These are phyloP conservation scores for Falco novaeseelandiae DNA, from an alignment of 2,797 vertebrate genomes.

Conservation along the genomic window DNA sequence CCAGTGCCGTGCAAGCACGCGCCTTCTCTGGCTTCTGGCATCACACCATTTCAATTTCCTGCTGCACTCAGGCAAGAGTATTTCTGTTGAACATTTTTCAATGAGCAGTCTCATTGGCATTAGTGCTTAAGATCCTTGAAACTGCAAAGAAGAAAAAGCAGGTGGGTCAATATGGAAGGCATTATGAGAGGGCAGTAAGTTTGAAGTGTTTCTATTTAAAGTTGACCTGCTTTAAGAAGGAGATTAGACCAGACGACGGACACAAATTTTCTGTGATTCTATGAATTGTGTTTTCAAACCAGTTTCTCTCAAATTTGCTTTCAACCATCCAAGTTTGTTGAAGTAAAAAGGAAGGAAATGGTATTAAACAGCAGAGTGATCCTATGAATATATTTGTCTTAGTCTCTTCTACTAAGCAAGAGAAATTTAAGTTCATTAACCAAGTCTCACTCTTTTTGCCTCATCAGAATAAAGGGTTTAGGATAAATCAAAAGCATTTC, in stretches of 20 bases:
- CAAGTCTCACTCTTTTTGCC: background rate
- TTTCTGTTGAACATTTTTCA: background rate
- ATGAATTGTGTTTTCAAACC: background rate
- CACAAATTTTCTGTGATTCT: background rate
- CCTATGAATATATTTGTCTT: background rate
- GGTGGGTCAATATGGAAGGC: background rate
- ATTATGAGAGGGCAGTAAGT: background rate
- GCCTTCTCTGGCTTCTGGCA: conserved; percentile 24
- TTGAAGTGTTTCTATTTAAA: background rate
- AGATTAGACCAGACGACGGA: background rate
- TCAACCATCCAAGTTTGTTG: background rate
- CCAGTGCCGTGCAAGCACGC: background rate
- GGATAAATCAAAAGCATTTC: conserved; percentile 2
- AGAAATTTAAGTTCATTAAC: background rate
- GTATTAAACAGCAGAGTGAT: background rate
- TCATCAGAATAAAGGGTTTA: background rate
- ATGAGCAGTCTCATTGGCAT: background rate
- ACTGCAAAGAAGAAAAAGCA: background rate
- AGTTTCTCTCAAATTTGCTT: background rate
- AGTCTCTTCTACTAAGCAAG: background rate
- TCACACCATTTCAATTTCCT: conserved; percentile 25
- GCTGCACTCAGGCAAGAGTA: background rate
- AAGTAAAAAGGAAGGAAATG: background rate
- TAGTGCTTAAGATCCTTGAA: background rate
- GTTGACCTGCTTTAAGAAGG: background rate